These are phyloP conservation scores for Tachysurus vachellii DNA, from an alignment of 2,113 vertebrate genomes.

Conservation along the genomic window DNA sequence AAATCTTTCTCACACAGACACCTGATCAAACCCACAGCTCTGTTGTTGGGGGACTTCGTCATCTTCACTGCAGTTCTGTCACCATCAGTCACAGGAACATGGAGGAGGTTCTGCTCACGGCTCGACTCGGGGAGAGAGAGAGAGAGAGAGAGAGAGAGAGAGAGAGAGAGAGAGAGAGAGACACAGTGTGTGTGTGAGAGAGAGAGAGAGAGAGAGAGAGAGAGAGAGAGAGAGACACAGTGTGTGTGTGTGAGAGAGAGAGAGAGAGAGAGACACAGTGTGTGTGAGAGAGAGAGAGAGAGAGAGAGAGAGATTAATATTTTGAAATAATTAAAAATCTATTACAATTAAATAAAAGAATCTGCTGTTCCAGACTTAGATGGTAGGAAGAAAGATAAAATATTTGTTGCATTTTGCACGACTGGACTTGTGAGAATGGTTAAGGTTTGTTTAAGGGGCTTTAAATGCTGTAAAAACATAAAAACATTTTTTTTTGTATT, in stretches of 20 bases:
- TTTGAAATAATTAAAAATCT: not conserved
- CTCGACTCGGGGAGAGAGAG: not conserved
- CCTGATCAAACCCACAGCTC: constrained; percentile 47
- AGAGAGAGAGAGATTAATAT: not conserved
- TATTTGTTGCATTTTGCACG: not conserved
- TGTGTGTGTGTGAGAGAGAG: too few relatives aligned
- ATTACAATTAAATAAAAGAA: not conserved
- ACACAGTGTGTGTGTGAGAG: not conserved
- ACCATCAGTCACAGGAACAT: constrained; percentile 24
- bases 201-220: too few relatives aligned
- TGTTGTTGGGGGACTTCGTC: constrained; percentile 16
- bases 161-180: too few relatives aligned
- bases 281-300: too few relatives aligned
- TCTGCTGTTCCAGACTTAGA: not conserved
- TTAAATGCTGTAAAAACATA: not conserved
- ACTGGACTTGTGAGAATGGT: not conserved
- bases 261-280: not conserved
- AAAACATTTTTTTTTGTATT: too few relatives aligned
- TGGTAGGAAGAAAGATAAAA: not conserved
- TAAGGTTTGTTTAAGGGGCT: not conserved
- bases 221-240: too few relatives aligned
- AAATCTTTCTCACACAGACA: constrained; percentile 62
- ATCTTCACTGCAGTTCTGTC: constrained; percentile 26
- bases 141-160: not conserved
- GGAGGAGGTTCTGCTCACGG: not conserved